phyloP scores from a whole-genome alignment of 2,797 vertebrate genomes.

The Lagodon rhomboides region DNA sequence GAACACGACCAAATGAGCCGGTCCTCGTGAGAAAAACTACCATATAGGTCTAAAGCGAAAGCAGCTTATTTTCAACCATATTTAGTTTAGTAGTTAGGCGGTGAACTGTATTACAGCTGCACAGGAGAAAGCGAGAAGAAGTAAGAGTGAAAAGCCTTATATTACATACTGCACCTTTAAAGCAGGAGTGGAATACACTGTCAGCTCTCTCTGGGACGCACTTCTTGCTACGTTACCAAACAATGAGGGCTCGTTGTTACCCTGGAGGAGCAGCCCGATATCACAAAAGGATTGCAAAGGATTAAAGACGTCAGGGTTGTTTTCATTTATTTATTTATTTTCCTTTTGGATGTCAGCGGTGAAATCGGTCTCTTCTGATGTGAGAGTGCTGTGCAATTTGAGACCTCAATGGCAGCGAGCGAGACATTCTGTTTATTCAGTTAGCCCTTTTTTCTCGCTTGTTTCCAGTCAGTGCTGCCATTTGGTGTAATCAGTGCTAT shows the following conservation, averaged over 20 bases:
- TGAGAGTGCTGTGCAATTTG: not conserved
- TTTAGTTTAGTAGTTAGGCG: too few relatives aligned
- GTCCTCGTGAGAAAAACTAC: too few relatives aligned
- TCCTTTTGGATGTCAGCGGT: not conserved
- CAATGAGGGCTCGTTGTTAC: not conserved
- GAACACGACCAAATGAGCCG: too few relatives aligned
- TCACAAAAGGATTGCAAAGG: not conserved
- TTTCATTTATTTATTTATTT: not conserved
- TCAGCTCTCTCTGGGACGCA: not conserved
- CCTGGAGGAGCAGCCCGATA: not conserved
- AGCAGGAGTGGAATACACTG: not conserved
- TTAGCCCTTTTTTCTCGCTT: conserved; percentile 48
- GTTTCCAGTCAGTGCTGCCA: conserved; percentile 47
- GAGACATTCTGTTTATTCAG: conserved; percentile 34
- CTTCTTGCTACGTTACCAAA: not conserved
- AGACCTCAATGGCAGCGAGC: too few relatives aligned
- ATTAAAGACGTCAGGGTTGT: not conserved
- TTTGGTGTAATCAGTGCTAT: conserved; percentile 68
- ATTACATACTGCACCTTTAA: too few relatives aligned
- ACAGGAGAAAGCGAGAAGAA: too few relatives aligned
- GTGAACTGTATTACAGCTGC: too few relatives aligned
- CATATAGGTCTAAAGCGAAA: too few relatives aligned
- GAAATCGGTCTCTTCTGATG: conserved; percentile 1
- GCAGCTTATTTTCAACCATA: too few relatives aligned
- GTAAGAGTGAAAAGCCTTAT: too few relatives aligned